A percentile compares a stretch with the other conserved stretches of the same genome.
These are phyloP conservation scores for Macropus fuliginosus DNA, from an alignment of 2,797 vertebrate species.

Conservation along the genomic window DNA sequence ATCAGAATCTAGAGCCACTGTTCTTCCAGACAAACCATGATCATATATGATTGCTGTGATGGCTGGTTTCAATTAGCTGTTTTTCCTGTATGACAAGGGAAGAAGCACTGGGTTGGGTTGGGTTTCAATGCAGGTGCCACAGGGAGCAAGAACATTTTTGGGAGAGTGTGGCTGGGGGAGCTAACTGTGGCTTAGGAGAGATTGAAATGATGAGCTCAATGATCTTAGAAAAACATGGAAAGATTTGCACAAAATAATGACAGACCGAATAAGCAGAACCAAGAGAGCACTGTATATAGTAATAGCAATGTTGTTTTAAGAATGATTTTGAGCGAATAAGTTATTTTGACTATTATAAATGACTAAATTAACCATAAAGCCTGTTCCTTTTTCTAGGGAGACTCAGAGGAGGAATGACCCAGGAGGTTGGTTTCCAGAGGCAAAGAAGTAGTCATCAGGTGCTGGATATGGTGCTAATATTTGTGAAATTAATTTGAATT, in stretches of 20 bases:
- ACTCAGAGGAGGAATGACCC: neutral
- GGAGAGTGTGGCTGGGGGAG: neutral
- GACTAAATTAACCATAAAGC: neutral
- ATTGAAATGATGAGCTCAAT: neutral
- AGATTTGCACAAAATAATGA: neutral
- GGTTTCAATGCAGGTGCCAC: too few species aligned
- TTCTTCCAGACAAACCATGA: too few species aligned
- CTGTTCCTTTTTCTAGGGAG: neutral
- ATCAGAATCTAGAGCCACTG: too few species aligned
- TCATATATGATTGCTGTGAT: too few species aligned
- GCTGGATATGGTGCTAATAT: neutral
- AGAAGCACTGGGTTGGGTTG: too few species aligned
- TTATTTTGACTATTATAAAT: neutral
- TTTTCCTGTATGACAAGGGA: too few species aligned
- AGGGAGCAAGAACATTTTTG: too few species aligned
- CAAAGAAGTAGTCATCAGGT: neutral
- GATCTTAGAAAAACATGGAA: neutral
- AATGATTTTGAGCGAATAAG: neutral
- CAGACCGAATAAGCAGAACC: neutral
- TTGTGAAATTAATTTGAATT: conserved; percentile 40
- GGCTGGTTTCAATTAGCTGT: too few species aligned
- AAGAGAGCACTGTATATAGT: neutral
- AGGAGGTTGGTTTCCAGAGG: neutral
- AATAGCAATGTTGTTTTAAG: neutral
- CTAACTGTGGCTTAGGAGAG: neutral